Percentiles rank a stretch among this genome's conserved stretches.
These are phyloP conservation scores for Cephus pygmeus DNA, from an alignment of 2,888 invertebrate genomes.

Conservation along the genomic window DNA sequence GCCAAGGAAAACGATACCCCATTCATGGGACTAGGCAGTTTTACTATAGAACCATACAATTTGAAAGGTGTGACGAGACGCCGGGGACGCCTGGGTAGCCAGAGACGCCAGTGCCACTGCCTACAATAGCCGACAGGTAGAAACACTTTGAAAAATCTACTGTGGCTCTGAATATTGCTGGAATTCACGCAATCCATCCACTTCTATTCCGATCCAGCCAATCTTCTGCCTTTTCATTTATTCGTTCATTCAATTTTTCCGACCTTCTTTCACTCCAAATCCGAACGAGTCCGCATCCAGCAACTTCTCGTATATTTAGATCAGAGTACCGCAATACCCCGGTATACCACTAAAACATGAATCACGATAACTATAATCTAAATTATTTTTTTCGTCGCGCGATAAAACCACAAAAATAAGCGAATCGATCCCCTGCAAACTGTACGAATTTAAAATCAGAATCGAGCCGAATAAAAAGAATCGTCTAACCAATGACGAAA, in stretches of 20 bases:
- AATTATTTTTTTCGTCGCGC: not conserved
- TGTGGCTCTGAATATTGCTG: constrained; percentile 25
- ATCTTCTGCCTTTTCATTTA: not conserved
- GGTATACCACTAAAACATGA: too few species aligned
- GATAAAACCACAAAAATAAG: not conserved
- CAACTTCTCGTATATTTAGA: not conserved
- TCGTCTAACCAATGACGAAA: not conserved
- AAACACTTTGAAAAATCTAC: constrained; percentile 33
- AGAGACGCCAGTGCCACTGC: constrained; percentile 20
- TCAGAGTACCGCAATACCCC: not conserved
- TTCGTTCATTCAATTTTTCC: not conserved
- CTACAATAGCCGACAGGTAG: constrained; percentile 47
- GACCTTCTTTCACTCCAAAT: not conserved
- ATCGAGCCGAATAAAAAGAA: not conserved
- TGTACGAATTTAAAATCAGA: not conserved
- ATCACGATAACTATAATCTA: not conserved
- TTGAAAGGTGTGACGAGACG: constrained; percentile 39
- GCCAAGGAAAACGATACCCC: constrained; percentile 31
- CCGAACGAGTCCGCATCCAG: not conserved
- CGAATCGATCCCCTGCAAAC: not conserved
- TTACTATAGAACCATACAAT: constrained; percentile 31
- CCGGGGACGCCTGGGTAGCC: not conserved
- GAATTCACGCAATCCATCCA: not conserved
- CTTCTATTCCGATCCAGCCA: not conserved
- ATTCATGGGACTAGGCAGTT: not conserved